These are phyloP conservation scores for Loris lydekkerianus DNA, from an alignment of 2,797 vertebrate genomes.

Conservation along the genomic window DNA sequence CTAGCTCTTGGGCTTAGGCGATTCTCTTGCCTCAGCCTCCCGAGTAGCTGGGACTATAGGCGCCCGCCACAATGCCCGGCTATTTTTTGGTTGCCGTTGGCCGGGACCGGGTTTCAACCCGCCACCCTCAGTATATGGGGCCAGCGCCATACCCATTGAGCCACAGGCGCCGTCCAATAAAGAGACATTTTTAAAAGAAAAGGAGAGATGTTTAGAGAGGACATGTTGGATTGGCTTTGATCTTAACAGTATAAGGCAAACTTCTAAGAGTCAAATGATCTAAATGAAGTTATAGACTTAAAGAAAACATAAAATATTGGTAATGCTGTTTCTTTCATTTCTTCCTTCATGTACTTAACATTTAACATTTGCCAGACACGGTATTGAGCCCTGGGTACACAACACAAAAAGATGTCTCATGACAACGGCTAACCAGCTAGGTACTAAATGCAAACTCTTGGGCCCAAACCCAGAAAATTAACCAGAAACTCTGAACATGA, in stretches of 20 bases:
- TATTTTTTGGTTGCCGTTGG: too few relatives aligned
- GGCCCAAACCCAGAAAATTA: background rate
- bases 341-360: background rate
- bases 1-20: too few relatives aligned
- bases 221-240: background rate
- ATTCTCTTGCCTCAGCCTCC: too few relatives aligned
- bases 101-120: too few relatives aligned
- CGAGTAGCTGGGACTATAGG: too few relatives aligned
- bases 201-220: background rate
- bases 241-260: conserved; percentile 1
- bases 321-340: conserved; percentile 11
- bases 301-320: conserved; percentile 14
- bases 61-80: too few relatives aligned
- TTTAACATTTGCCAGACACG: background rate
- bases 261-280: background rate
- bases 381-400: background rate
- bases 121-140: too few relatives aligned
- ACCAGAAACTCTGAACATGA: background rate
- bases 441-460: background rate
- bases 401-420: background rate
- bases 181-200: background rate
- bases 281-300: background rate
- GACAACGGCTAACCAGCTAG: background rate
- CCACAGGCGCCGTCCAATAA: too few relatives aligned
- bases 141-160: too few relatives aligned